Base-by-base conservation (phyloP, 23 tunicate genomes). In the Phallusia fumigata region DNA sequence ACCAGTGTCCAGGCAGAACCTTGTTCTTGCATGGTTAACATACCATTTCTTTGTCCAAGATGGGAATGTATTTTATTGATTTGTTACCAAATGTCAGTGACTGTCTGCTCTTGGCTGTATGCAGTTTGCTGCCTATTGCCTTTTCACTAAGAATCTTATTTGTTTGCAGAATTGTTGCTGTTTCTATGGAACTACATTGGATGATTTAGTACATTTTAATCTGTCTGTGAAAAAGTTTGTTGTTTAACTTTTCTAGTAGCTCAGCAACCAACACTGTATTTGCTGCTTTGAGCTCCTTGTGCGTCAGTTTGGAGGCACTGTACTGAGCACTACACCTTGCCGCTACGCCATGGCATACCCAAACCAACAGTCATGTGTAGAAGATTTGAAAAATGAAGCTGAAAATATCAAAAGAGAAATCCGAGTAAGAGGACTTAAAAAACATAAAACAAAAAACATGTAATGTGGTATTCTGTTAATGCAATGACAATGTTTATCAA, bases 401-500 rank as follows among this genome's bases (percentile, higher is more conserved):
- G 97, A 92, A 90, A 64, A 77, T 30, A 80, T 92, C 58, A 86
- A 92, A 81, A 77, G 88, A 84, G 90, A 84, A 80, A 92, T 92
- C 3, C 65, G 80, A 69, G 97, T 92, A 76, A 40, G n/a, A n/a
- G n/a, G n/a, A n/a, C n/a, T n/a, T n/a, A n/a, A n/a, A n/a, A n/a
- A n/a, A n/a, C n/a, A n/a, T n/a, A n/a, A n/a, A n/a, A n/a, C n/a
- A n/a, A n/a, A n/a, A n/a, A n/a, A n/a, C n/a, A n/a, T n/a, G n/a
- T n/a, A n/a, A n/a, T n/a, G n/a, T n/a, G n/a, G n/a, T n/a, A n/a
- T n/a, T n/a, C n/a, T n/a, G n/a, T n/a, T n/a, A n/a, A n/a, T n/a
- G n/a, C n/a, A n/a, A n/a, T n/a, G n/a, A n/a, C n/a, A n/a, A n/a
- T n/a, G n/a, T n/a, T n/a, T n/a, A n/a, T n/a, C n/a, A n/a, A n/a